Percentiles rank a stretch among this genome's conserved stretches.
phyloP scores from a whole-genome alignment of 2,888 invertebrate species.

The Choristoneura rosaceana region DNA sequence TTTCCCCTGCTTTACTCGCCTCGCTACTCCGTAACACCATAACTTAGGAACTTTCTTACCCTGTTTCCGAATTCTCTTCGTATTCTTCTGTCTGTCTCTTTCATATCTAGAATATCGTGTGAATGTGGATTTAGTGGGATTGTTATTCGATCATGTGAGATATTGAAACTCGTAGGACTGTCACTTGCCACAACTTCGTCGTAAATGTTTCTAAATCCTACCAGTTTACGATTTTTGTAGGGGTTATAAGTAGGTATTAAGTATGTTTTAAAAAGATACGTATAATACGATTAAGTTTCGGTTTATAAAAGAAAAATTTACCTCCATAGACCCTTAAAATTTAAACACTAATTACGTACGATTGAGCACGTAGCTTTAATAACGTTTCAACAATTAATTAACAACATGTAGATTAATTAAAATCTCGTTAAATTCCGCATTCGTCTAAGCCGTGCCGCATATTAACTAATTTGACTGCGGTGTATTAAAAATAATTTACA shows the following conservation, averaged over 20 bases:
- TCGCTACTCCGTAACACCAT: constrained; percentile 22
- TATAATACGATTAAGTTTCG: not conserved
- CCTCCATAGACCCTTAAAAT: constrained; percentile 7
- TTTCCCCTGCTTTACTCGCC: constrained; percentile 4
- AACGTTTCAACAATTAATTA: constrained; percentile 33
- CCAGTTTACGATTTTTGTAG: not conserved
- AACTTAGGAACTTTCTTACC: constrained; percentile 39
- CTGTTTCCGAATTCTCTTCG: constrained; percentile 28
- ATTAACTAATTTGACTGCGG: constrained; percentile 31
- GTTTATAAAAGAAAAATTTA: not conserved
- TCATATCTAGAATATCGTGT: not conserved
- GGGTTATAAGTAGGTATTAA: not conserved
- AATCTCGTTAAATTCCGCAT: constrained; percentile 33
- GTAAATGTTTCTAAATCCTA: not conserved
- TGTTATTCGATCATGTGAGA: constrained; percentile 5
- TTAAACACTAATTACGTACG: constrained; percentile 1
- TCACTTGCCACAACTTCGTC: not conserved
- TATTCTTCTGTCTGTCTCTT: constrained; percentile 20
- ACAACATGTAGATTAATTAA: constrained; percentile 34
- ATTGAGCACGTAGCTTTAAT: constrained; percentile 8
- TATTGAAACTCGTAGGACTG: not conserved
- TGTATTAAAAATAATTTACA: constrained; percentile 40
- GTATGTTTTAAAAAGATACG: too few relatives aligned
- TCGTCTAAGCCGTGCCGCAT: constrained; percentile 34
- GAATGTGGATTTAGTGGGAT: constrained; percentile 17